Conservation (phyloP, 2,888 invertebrate genomes). For the Laspeyria flexula region DNA sequence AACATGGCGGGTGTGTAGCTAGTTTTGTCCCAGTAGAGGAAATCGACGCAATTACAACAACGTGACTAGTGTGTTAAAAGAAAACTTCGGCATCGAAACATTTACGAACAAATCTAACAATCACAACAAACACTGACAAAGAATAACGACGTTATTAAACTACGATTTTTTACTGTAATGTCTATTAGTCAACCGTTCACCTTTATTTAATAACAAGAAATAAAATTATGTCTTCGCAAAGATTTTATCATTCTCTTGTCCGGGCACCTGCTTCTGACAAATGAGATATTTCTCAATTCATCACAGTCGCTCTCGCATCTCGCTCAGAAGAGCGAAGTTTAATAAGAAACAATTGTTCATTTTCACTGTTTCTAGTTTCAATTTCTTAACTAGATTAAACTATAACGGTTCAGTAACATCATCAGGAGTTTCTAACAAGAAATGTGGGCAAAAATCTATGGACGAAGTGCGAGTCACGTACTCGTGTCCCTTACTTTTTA, state of each 20-base stretch:
- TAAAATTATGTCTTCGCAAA: slow-evolving; percentile 14
- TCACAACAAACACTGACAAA: background rate
- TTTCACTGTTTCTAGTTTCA: slow-evolving; percentile 1
- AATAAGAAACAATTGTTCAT: slow-evolving; percentile 20
- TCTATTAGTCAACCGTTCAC: background rate
- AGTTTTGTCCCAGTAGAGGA: slow-evolving; percentile 18
- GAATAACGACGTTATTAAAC: background rate
- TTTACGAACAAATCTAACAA: background rate
- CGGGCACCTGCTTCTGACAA: slow-evolving; percentile 19
- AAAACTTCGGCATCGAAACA: slow-evolving; percentile 5
- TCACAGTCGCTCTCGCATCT: slow-evolving; percentile 13
- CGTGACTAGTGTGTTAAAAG: slow-evolving; percentile 21
- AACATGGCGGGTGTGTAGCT: too few species aligned
- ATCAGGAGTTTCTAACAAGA: slow-evolving; percentile 1
- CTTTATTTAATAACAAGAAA: slow-evolving; percentile 2
- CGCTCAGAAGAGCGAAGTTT: too few species aligned
- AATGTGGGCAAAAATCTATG: background rate
- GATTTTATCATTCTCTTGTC: slow-evolving; percentile 9
- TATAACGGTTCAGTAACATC: slow-evolving; percentile 1
- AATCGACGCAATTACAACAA: slow-evolving; percentile 21
- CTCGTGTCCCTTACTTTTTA: background rate
- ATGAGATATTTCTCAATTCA: slow-evolving; percentile 31
- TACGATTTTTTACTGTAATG: background rate
- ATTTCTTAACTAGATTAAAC: slow-evolving; percentile 12
- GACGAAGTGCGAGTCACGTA: background rate